Evolutionary conservation across 1,140 invertebrate species (phyloP), one percentile per base, ranked within the genome.

Genomic region (Drosophila elegans): DNA sequence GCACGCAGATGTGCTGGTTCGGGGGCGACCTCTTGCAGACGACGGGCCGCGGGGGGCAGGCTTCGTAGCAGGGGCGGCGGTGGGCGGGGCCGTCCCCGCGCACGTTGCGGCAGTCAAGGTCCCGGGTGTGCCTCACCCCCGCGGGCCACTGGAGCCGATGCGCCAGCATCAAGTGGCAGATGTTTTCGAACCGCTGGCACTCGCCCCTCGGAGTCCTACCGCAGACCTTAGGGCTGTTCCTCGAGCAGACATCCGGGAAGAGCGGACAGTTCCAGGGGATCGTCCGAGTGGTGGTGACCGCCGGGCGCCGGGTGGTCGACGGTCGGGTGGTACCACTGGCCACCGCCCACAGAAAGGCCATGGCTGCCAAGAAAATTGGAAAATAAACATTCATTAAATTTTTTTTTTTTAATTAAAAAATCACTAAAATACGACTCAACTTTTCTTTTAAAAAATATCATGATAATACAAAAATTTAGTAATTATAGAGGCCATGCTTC

Each of bases 131-230:
- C 0, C 42, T 51, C 38, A 76, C 63, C 0, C 61, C 62, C 2
- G 12, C 62, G 44, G 34, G 42, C 34, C 12, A 6, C 6, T 12
- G 11, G 1, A 39, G 56, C 0, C 34, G 34, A 27, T 63, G 69
- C 29, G 68, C 36, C 16, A 29, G 12, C 1, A 83, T 44, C 53
- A 88, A 45, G 0, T 88, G 79, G 32, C 83, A 88, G 4, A 88
- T 74, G 42, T 79, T 83, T 11, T 3, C 51, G 38, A 89, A 88
- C 5, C 83, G 72, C 6, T 82, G 63, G 41, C 83, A 88, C 13
- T 84, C 51, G 2, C 84, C 84, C 0, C 44, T 3, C 5, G 51
- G 55, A 0, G 63, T 64, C 2, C 83, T 46, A 1, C 80, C 83
- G 13, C 83, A 88, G 6, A 88, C 72, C 1, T 48, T 56, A 0